Evolutionary conservation across 2,888 invertebrate species (phyloP), one percentile per base, ranked within the genome.

Genomic region (Allacma fusca): DNA sequence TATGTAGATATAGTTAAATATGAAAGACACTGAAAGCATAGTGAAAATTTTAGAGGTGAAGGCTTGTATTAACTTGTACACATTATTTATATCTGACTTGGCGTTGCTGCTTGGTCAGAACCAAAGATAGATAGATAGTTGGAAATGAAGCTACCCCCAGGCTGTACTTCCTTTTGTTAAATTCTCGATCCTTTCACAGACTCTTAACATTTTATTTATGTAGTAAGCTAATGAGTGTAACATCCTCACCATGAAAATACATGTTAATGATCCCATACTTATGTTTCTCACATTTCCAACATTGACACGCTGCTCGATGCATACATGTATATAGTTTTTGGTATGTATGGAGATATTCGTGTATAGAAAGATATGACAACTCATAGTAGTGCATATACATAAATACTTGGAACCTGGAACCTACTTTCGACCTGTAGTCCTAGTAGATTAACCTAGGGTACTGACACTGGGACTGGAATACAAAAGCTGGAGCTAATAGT

Each of bases 161-260:
- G 73, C 26, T 29, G 1, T 67, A n/a, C 67, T 67, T 67, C 26
- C 67, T 67, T 26, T 67, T 57, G n/a, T 57, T 57, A 57, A 21
- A 21, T 57, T 57, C 62, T 62, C 16, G 68, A 16, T 65, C 65
- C 65, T 50, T 29, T 40, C 44, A 40, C 44, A 44, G 64, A 74
- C 64, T 72, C 12, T n/a, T 59, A 57, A 59, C 43, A 43, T 65
- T 72, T 65, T 74, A 74, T 74, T 65, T 65, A 65, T 74, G 44
- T 64, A 64, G 34, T 44, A 40, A 71, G 40, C 62, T 65, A 74
- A 74, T 74, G 73, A 74, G 73, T 64, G 73, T 74, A 59, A 72
- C 29, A 62, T 72, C 72, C 59, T 23, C n/a, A 21, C 26, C 28
- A 57, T 44, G 24, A 40, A 44, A 40, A 40, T 43, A n/a, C 34